A percentile compares a stretch with the other conserved stretches of the same genome.
These are phyloP conservation scores for Glaucidium brasilianum DNA, from an alignment of 2,113 vertebrate genomes.

Conservation along the genomic window DNA sequence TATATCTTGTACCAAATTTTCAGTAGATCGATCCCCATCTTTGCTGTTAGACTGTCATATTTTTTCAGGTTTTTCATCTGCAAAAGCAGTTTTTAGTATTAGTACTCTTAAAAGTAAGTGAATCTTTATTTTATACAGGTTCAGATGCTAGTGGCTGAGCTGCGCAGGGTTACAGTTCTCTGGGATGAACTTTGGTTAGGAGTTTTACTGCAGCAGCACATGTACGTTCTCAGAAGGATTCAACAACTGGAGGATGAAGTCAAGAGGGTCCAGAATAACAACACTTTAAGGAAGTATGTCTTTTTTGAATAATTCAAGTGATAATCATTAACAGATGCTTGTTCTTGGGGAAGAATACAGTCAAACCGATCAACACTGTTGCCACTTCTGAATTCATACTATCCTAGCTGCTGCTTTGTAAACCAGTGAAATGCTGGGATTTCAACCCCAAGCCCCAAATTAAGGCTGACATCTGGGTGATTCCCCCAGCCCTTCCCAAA, in stretches of 20 bases:
- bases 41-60: not conserved
- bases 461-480: too few relatives aligned
- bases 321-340: not conserved
- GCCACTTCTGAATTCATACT: not conserved
- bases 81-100: not conserved
- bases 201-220: slow-evolving; percentile 94
- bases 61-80: not conserved
- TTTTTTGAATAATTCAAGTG: not conserved
- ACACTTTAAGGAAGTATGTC: slow-evolving; percentile 89
- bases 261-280: slow-evolving; percentile 97
- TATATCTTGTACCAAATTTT: not conserved
- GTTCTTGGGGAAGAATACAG: not conserved
- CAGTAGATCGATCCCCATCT: not conserved
- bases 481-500: too few relatives aligned
- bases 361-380: accelerated
- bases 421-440: too few relatives aligned
- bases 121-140: slow-evolving; percentile 73
- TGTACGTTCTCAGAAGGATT: slow-evolving; percentile 92
- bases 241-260: slow-evolving; percentile 97
- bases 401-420: not conserved
- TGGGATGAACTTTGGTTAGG: slow-evolving; percentile 99
- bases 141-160: slow-evolving; percentile 94
- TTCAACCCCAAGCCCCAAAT: too few relatives aligned
- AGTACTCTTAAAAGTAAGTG: not conserved
- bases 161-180: slow-evolving; percentile 93